A percentile compares a stretch with the other conserved stretches of the same genome.
Conservation (phyloP, 2,797 vertebrate genomes). For the Benthosema pterotum region DNA sequence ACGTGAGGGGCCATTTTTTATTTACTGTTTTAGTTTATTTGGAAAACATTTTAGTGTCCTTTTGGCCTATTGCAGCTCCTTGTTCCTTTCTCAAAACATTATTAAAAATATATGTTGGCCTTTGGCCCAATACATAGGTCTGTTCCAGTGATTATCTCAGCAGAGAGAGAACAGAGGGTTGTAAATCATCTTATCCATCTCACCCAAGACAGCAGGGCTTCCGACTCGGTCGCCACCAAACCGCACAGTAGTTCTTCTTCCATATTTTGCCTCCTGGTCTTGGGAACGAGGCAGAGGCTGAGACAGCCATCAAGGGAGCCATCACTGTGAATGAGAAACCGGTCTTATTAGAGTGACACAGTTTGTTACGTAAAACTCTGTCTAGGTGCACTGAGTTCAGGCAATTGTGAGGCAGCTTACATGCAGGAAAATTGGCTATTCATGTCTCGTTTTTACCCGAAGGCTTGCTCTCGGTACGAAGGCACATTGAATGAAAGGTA, state of each 20-base stretch:
- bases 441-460: conserved; percentile 29
- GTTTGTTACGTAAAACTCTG: conserved; percentile 48
- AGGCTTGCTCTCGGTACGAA: conserved; percentile 30
- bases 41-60: too few relatives aligned
- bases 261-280: conserved; percentile 34
- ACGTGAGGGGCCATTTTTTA: too few relatives aligned
- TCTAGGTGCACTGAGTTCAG: conserved; percentile 22
- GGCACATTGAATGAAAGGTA: conserved; percentile 21
- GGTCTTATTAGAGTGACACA: neutral
- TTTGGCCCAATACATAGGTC: conserved; percentile 46
- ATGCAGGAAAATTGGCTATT: conserved; percentile 38
- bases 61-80: too few relatives aligned
- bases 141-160: conserved; percentile 63
- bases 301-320: conserved; percentile 33
- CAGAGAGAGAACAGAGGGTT: conserved; percentile 38
- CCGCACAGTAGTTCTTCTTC: conserved; percentile 25
- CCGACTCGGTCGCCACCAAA: conserved; percentile 31
- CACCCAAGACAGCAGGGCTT: conserved; percentile 33
- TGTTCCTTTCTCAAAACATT: too few relatives aligned
- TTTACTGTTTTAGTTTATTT: too few relatives aligned
- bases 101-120: too few relatives aligned
- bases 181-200: conserved; percentile 53
- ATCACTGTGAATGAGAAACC: conserved; percentile 17
- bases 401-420: conserved; percentile 16
- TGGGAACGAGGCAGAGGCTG: conserved; percentile 29